Evolutionary conservation across 2,888 invertebrate species (phyloP).

Genomic region (Philaethria dido): DNA sequence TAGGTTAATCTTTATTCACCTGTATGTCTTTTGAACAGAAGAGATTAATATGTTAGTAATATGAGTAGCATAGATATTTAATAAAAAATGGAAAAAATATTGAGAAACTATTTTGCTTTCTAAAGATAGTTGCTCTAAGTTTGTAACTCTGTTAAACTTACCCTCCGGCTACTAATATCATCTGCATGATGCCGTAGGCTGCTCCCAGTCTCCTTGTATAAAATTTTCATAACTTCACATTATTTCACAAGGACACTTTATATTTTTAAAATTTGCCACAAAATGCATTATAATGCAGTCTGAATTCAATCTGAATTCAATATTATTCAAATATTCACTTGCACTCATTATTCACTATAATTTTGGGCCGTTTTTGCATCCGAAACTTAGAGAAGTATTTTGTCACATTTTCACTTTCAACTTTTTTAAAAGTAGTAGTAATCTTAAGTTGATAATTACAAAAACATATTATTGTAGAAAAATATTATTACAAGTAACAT

Average conservation of each 20-base stretch:
- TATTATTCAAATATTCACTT: neutral
- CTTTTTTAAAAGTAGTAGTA: neutral
- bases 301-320: neutral
- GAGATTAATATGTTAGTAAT: neutral
- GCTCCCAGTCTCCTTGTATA: conserved; percentile 7
- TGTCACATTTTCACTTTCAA: conserved; percentile 12
- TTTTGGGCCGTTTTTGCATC: neutral
- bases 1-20: no score
- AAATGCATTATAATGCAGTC: neutral
- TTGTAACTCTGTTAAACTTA: conserved; percentile 30
- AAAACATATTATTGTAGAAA: no score
- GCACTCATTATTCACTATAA: neutral
- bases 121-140: neutral
- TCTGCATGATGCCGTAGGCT: conserved; percentile 73
- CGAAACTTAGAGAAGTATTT: neutral
- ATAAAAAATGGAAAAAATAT: neutral
- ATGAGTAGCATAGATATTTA: neutral
- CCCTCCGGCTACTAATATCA: conserved; percentile 80
- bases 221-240: conserved; percentile 26
- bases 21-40: no score
- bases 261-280: neutral
- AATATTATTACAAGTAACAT: no score
- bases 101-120: neutral
- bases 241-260: conserved; percentile 8
- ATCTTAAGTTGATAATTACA: no score